Percentiles rank a stretch among this genome's conserved stretches.
Evolutionary conservation across 64 coral and sea anemone genomes (phyloP).

Genomic region (Cladopsammia gracilis): DNA sequence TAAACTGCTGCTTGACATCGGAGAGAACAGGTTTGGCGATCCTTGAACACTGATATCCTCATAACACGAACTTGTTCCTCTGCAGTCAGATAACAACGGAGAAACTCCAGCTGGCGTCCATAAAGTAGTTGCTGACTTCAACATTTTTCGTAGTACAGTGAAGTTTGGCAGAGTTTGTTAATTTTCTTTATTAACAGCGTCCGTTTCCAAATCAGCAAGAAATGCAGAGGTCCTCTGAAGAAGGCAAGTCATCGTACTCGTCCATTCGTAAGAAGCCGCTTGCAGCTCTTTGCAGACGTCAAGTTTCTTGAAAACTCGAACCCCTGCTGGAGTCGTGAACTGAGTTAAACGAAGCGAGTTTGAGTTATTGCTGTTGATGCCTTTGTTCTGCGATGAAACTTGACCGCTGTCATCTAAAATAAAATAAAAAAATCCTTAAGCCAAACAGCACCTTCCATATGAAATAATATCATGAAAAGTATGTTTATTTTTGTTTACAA

Average conservation of each 20-base stretch:
- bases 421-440: neutral
- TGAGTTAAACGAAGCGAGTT: neutral
- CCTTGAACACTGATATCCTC: neutral
- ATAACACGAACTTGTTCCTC: neutral
- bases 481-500: too few species aligned
- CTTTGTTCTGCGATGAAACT: neutral
- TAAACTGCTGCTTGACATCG: neutral
- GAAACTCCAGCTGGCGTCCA: neutral
- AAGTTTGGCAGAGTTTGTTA: neutral
- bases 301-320: too few species aligned
- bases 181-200: neutral
- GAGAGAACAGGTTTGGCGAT: neutral
- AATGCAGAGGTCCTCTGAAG: constrained; percentile 74
- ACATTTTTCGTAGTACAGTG: neutral
- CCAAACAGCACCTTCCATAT: too few species aligned
- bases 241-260: constrained; percentile 56
- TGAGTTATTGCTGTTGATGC: neutral
- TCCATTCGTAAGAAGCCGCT: too few species aligned
- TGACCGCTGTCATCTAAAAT: neutral
- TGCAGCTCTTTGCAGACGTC: too few species aligned
- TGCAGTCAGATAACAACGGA: neutral
- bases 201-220: constrained; percentile 55
- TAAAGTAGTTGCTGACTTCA: neutral
- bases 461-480: too few species aligned
- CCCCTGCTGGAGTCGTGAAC: neutral